Evolutionary conservation across 1,140 invertebrate genomes (phyloP), one percentile per base, ranked within the genome.

Genomic region (Aphelenchoides besseyi): DNA sequence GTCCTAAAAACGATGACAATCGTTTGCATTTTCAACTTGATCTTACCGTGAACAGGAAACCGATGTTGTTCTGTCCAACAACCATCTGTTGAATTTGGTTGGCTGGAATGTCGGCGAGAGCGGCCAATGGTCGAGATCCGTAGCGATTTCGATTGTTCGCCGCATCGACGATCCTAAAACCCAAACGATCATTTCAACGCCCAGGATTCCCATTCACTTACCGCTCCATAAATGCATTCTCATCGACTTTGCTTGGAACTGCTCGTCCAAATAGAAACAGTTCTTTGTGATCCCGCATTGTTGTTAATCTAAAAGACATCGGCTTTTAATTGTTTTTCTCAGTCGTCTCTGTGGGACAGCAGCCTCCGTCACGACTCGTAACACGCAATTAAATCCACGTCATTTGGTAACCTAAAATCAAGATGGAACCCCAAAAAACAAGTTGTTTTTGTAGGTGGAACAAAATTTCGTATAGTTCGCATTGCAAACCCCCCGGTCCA

Each of bases 61-160:
- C 77, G 37, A 81, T 63, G 41, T 79, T 67, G 53, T 77, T 79
- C 9, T 72, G 72, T 9, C 77, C 77, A 48, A 79, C 77, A 23
- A 67, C 79, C n/a, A 78, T 79, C 66, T 79, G 78, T 28, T 71
- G 26, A 53, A 79, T 80, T 2, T 61, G n/a, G 28, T 75, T 62
- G 18, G 69, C 73, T 9, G 77, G 55, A 16, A 79, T 67, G n/a
- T 32, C 3, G 26, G 55, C 41, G 2, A 78, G 33, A 5, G 71
- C 77, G 1, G 37, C 28, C 0, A 73, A 78, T 0, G 69, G 36
- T 12, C 26, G 32, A 29, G 55, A 57, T 2, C 59, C 70, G 32
- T 74, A 26, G 28, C 35, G 53, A 41, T 79, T 79, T 12, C 77
- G 71, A 41, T 75, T 55, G 32, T 79, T 78, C 12, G 78, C 74